Conservation (phyloP, 2,888 invertebrate species). For the Unio delphinus region DNA sequence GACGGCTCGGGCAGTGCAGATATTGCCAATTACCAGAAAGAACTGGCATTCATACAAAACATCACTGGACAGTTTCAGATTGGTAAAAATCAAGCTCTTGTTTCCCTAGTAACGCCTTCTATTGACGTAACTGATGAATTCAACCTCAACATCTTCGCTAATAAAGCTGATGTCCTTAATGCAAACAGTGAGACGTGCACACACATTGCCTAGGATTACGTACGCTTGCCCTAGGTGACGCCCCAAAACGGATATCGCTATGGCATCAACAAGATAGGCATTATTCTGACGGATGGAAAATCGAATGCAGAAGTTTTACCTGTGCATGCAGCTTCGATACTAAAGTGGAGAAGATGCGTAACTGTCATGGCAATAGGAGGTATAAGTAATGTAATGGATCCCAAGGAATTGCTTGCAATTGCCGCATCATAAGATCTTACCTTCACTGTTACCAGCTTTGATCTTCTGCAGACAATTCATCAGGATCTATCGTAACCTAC, state of each 20-base stretch:
- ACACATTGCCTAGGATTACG: neutral
- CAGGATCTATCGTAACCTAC: constrained; percentile 35
- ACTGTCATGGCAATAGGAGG: constrained; percentile 48
- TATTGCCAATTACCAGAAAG: constrained; percentile 25
- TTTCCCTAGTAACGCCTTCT: constrained; percentile 28
- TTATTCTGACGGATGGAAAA: constrained; percentile 38
- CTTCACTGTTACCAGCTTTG: constrained; percentile 43
- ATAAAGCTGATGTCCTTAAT: constrained; percentile 7
- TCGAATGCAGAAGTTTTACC: constrained; percentile 26
- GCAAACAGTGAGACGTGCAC: constrained; percentile 13
- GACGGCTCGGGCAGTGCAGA: constrained; percentile 35
- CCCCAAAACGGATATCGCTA: constrained; percentile 17
- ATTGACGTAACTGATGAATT: constrained; percentile 24
- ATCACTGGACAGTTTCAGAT: constrained; percentile 26
- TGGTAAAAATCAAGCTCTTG: constrained; percentile 22
- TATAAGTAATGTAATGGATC: constrained; percentile 46
- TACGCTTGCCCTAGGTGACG: constrained; percentile 11
- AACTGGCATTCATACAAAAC: constrained; percentile 28
- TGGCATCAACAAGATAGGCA: constrained; percentile 32
- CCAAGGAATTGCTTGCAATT: constrained; percentile 41
- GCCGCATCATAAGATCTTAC: constrained; percentile 35
- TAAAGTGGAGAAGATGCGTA: constrained; percentile 18
- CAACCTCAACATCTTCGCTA: constrained; percentile 18
- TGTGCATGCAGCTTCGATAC: constrained; percentile 8
- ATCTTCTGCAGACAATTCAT: constrained; percentile 41